Percentiles rank a stretch among this genome's conserved stretches.
phyloP scores from a whole-genome alignment of 2,113 vertebrate species.

The Syrmaticus mikado region DNA sequence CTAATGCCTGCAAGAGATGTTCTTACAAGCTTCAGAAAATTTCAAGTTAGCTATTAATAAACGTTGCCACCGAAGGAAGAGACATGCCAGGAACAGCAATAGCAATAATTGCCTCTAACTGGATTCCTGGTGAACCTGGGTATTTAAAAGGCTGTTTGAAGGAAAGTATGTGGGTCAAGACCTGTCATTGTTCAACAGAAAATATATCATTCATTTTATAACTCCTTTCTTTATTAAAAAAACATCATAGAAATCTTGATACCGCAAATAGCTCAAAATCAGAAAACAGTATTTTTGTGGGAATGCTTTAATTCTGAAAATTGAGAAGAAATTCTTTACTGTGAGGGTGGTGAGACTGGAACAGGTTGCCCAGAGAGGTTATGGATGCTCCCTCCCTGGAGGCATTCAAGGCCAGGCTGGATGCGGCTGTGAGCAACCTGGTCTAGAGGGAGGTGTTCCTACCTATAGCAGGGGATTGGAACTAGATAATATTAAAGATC shows the following conservation, averaged over 20 bases:
- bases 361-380: no score
- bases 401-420: no score
- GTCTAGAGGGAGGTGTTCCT: no score
- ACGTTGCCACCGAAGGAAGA: background rate
- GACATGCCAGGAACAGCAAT: background rate
- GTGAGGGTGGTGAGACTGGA: no score
- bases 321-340: no score
- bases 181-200: background rate
- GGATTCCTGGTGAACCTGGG: background rate
- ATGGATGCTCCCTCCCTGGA: no score
- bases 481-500: no score
- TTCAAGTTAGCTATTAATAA: background rate
- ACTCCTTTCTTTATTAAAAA: background rate
- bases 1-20: rapidly evolving
- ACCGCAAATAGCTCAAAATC: background rate
- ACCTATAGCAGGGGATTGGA: no score
- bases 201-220: background rate
- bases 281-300: background rate
- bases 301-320: background rate
- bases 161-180: background rate
- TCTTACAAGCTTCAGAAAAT: background rate
- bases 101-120: background rate
- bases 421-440: no score
- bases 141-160: background rate
- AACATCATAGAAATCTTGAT: background rate